phyloP scores from a whole-genome alignment of 1,140 invertebrate genomes.

The Drosophila murphyi region DNA sequence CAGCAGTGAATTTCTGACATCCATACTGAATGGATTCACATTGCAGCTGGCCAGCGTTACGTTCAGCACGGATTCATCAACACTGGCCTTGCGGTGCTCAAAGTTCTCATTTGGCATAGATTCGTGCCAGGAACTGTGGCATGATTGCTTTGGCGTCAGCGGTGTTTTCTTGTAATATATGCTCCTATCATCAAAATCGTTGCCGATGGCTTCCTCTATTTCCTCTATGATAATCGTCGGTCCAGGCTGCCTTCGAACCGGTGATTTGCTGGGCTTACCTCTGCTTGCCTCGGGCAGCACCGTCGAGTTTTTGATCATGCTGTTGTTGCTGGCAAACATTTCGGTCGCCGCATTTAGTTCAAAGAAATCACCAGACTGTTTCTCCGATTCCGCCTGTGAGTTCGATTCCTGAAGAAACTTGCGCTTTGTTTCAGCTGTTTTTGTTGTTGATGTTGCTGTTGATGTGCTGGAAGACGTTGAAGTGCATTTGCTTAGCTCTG shows the following conservation, averaged over 20 bases:
- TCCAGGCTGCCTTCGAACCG: neutral
- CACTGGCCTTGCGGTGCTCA: constrained; percentile 45
- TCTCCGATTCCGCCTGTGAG: neutral
- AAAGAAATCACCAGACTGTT: constrained; percentile 45
- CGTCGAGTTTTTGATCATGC: constrained; percentile 82
- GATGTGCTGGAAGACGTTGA: neutral
- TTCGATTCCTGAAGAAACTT: constrained; percentile 26
- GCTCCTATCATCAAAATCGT: constrained; percentile 52
- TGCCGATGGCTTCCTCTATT: neutral
- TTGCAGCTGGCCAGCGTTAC: constrained; percentile 52
- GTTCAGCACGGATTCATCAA: constrained; percentile 42
- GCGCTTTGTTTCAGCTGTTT: constrained; percentile 1
- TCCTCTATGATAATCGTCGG: neutral
- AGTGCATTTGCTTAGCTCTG: constrained; percentile 46
- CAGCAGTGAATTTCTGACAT: constrained; percentile 85
- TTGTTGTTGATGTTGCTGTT: neutral
- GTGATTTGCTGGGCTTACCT: constrained; percentile 7
- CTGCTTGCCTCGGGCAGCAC: constrained; percentile 40
- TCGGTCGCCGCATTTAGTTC: constrained; percentile 78
- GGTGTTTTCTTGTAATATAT: constrained; percentile 76
- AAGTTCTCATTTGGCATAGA: constrained; percentile 24
- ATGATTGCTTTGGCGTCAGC: constrained; percentile 59
- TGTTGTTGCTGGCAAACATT: constrained; percentile 71
- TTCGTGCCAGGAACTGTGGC: constrained; percentile 56
- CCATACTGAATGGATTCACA: constrained; percentile 86